Percentiles rank a stretch among this genome's conserved stretches.
These are phyloP conservation scores for Falco novaeseelandiae DNA, from an alignment of 2,797 vertebrate species.

Conservation along the genomic window DNA sequence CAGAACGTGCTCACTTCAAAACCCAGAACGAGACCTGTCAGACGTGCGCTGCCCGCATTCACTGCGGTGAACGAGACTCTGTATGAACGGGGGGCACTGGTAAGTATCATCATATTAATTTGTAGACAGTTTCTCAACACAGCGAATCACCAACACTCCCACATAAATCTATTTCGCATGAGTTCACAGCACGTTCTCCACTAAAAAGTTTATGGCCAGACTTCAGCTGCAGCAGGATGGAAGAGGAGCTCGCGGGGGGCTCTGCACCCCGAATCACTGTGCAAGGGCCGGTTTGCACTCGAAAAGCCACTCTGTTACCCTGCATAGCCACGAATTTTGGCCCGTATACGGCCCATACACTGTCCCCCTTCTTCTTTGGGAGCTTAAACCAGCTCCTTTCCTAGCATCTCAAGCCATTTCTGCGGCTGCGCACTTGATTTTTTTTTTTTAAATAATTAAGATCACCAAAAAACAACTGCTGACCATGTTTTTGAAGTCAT, in stretches of 20 bases:
- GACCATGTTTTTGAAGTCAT: accelerated
- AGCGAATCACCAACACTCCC: accelerated
- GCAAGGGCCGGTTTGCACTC: neutral
- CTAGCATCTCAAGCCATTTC: accelerated
- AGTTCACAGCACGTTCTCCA: accelerated
- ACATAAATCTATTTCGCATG: accelerated
- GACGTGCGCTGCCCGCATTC: accelerated
- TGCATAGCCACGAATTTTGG: accelerated
- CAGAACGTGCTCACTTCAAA: neutral
- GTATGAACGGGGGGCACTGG: accelerated
- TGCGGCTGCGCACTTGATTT: accelerated
- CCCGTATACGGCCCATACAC: accelerated
- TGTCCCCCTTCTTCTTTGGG: accelerated
- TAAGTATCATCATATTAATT: accelerated
- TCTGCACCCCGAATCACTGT: neutral
- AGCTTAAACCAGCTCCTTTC: neutral
- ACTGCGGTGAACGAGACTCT: accelerated
- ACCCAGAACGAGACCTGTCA: neutral
- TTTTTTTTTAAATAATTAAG: accelerated
- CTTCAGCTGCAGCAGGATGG: neutral
- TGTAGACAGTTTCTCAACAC: neutral
- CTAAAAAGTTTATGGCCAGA: neutral
- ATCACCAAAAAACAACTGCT: neutral
- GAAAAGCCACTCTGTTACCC: neutral
- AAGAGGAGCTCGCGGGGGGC: neutral